Percentiles rank a stretch among this genome's conserved stretches.
These are phyloP conservation scores for Caenorhabditis sp. DNA, from an alignment of 2,888 invertebrate species.

Conservation along the genomic window DNA sequence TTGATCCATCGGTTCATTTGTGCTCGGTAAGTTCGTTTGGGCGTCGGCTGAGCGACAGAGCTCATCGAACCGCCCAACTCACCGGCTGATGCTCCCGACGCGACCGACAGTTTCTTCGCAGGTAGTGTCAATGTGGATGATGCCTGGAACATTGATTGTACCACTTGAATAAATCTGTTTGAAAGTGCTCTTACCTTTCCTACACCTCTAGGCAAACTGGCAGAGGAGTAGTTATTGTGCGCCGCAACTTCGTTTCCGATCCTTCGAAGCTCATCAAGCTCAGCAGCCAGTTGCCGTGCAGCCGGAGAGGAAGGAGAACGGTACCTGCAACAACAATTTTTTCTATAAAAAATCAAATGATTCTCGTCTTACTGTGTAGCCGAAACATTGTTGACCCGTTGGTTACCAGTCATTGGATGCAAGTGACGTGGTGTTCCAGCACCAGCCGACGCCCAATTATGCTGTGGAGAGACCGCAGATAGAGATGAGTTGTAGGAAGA, in stretches of 20 bases:
- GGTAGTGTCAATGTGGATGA: constrained; percentile 72
- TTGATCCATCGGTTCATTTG: constrained; percentile 72
- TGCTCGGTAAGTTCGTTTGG: constrained; percentile 62
- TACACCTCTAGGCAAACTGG: constrained; percentile 73
- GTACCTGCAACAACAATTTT: constrained; percentile 29
- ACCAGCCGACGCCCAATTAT: constrained; percentile 65
- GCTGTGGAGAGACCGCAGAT: constrained; percentile 70
- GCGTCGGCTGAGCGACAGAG: constrained; percentile 51
- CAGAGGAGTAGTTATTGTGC: constrained; percentile 62
- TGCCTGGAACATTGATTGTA: constrained; percentile 59
- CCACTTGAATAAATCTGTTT: not conserved
- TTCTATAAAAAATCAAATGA: not conserved
- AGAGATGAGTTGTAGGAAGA: constrained; percentile 78
- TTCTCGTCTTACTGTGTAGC: constrained; percentile 29
- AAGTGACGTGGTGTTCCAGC: constrained; percentile 61
- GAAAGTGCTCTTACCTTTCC: too few species aligned
- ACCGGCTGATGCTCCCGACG: constrained; percentile 66
- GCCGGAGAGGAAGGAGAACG: constrained; percentile 76
- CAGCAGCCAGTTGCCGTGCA: constrained; percentile 78
- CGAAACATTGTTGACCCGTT: constrained; percentile 32
- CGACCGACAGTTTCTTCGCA: constrained; percentile 66
- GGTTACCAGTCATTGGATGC: constrained; percentile 38
- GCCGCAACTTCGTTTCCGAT: constrained; percentile 59
- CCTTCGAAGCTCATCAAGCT: constrained; percentile 76
- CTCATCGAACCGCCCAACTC: constrained; percentile 61